Evolutionary conservation across 2,888 invertebrate species (phyloP), one percentile per base, ranked within the genome.

Genomic region (Tipula unca): DNA sequence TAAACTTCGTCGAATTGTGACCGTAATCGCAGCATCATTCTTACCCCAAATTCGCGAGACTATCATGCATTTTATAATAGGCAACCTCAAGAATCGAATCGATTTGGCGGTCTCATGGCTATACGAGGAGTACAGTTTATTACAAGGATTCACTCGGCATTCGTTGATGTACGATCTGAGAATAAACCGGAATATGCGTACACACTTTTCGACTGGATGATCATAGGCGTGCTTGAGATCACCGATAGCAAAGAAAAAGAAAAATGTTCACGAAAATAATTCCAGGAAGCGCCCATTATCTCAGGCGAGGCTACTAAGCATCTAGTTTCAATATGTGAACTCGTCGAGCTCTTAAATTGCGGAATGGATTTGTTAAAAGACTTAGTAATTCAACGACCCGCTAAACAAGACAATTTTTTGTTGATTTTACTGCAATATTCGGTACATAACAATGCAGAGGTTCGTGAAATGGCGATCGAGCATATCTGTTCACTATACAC

Each of bases 41-140:
- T 95, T 96, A 82, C 94, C 95, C 32, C 93, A 94, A 87, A 93
- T 97, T 3, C 93, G 96, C 86, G 95, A 96, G 85, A 93, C 94
- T 54, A 94, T 98, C 10, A 92, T 96, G 86, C 93, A 94, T 86
- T 97, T 96, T 89, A 95, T 99, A 29, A 92, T 97, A 86, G 94
- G 94, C n/a, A 98, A 99, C 90, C 93, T 99, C 2, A 92, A 94
- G 82, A 93, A 92, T 86, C 93, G 98, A 86, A 92, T 97, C n/a
- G 98, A 99, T 88, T 91, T 99, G 69, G 98, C 97, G 0, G 92
- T 99, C 86, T 94, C 96, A 0, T 99, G 99, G 99, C 91, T 99
- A 6, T 99, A 96, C 88, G 98, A 99, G 89, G 98, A 99, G 89
- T 99, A 98, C 90, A 96, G 97, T 84, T 94, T 96, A 87, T 94